Base-by-base conservation (phyloP, 2,888 invertebrate species). In the Rhyacophila evoluta region DNA sequence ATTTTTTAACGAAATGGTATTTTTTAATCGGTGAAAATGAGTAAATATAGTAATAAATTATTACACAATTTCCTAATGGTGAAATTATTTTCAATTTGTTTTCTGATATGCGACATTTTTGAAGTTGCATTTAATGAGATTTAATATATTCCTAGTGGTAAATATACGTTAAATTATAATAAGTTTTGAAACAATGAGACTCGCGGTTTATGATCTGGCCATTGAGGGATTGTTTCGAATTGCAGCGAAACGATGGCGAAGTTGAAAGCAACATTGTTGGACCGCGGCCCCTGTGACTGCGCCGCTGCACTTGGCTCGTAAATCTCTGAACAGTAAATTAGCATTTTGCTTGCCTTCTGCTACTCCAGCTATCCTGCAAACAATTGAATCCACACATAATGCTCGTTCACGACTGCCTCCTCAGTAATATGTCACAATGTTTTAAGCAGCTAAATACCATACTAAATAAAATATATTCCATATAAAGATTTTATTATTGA, bases 161-260 rank as follows among this genome's bases (percentile, higher is more conserved):
- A n/a, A n/a, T n/a, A n/a, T n/a, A n/a, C n/a, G n/a, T n/a, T n/a
- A n/a, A n/a, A n/a, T n/a, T n/a, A 6, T 8, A 6, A 33, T 33
- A 33, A 19, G 55, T 55, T 55, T 55, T 19, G 19, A 55, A 55
- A 2, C 19, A 1, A 0, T 8, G 19, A 2, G 55, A 15, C 55
- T 41, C 19, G 8, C 4, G 25, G 19, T 19, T 55, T 55, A 55
- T 55, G 25, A 19, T 55, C 55, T 55, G 19, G 19, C 55, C 19
- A 55, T 55, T 55, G 55, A 55, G 10, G 55, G 10, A 55, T 55
- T 55, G 25, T 55, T 55, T 55, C 55, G 25, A 55, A 55, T 55
- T n/a, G 10, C 55, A 55, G 55, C 8, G 10, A 6, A 55, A 55
- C 55, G 55, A 55, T 55, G 25, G 55, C 55, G 19, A 55, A 55